These are phyloP conservation scores for Campylomormyrus numenius DNA, from an alignment of 2,113 vertebrate species.

Conservation along the genomic window DNA sequence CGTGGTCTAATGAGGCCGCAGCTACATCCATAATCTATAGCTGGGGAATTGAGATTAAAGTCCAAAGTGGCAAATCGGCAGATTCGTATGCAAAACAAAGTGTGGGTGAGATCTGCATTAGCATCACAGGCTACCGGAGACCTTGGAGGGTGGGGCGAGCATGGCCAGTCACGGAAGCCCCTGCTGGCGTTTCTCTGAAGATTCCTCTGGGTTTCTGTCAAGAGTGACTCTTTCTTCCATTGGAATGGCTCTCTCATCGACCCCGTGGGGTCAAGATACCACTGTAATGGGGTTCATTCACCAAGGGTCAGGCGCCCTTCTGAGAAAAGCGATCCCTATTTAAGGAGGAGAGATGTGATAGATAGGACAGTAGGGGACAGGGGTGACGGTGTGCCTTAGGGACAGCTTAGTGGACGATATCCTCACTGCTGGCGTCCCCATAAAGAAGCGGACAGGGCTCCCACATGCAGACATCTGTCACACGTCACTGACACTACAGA, in stretches of 20 bases:
- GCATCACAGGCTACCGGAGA: background rate
- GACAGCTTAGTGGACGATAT: background rate
- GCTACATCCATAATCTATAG: slow-evolving; percentile 61
- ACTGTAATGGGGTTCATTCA: background rate
- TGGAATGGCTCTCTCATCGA: background rate
- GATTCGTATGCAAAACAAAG: slow-evolving; percentile 19
- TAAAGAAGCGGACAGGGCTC: background rate
- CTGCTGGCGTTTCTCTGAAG: background rate
- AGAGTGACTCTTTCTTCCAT: background rate
- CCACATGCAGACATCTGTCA: background rate
- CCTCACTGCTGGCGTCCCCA: background rate
- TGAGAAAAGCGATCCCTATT: background rate
- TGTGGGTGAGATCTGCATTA: background rate
- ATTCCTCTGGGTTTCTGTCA: background rate
- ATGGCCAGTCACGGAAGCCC: background rate
- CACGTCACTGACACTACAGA: background rate
- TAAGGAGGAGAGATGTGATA: background rate
- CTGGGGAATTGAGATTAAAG: slow-evolving; percentile 63
- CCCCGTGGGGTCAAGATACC: background rate
- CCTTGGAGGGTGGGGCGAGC: background rate
- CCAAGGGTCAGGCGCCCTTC: background rate
- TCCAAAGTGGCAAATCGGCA: slow-evolving; percentile 35
- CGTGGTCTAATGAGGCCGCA: slow-evolving; percentile 64
- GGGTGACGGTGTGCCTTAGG: background rate
- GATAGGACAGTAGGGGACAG: background rate